phyloP scores from a whole-genome alignment of 2,888 invertebrate species.

The Melinopterus prodromus region DNA sequence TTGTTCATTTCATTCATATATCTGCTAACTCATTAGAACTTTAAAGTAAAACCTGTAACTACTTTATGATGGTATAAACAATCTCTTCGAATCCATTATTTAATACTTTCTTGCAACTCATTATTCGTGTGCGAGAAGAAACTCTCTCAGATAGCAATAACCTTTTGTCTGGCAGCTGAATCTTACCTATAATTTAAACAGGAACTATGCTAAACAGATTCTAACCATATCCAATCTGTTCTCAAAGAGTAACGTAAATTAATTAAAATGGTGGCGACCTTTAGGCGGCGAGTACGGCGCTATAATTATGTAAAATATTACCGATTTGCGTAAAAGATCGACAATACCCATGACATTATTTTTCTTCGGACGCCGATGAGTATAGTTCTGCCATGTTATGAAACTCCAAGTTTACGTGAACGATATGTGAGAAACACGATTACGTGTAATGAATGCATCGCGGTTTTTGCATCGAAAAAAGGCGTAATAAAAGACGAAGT shows the following conservation, averaged over 20 bases:
- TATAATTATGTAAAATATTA: constrained; percentile 4
- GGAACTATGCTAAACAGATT: background rate
- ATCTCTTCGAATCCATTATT: too few species aligned
- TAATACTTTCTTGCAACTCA: too few species aligned
- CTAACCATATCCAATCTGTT: background rate
- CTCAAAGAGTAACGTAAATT: background rate
- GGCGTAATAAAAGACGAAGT: background rate
- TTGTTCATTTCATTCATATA: too few species aligned
- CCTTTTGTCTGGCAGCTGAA: background rate
- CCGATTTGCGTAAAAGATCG: background rate
- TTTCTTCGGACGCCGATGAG: background rate
- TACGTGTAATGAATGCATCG: background rate
- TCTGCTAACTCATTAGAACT: too few species aligned
- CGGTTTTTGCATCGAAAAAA: background rate
- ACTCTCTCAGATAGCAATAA: background rate
- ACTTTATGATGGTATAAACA: too few species aligned
- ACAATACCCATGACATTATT: constrained; percentile 4
- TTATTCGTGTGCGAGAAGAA: background rate
- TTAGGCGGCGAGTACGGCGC: background rate
- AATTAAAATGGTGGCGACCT: background rate
- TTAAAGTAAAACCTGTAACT: too few species aligned
- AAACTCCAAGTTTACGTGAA: too few species aligned
- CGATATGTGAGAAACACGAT: too few species aligned
- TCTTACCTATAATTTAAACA: background rate
- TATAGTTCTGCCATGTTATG: too few species aligned